Evolutionary conservation across 2,113 vertebrate species (phyloP).

Genomic region (Oceanites oceanicus): DNA sequence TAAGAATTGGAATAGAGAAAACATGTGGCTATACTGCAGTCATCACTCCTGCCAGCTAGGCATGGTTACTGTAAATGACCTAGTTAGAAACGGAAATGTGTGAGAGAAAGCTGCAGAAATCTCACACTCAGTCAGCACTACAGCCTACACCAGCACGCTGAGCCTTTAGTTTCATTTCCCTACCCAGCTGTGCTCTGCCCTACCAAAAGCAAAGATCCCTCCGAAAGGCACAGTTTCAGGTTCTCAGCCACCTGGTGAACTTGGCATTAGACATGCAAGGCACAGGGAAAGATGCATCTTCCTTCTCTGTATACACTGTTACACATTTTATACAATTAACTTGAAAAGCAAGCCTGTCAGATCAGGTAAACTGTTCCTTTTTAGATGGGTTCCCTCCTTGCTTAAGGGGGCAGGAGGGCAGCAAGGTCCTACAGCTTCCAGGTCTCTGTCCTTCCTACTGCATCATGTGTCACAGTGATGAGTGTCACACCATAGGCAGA

Average conservation of each 20-base stretch:
- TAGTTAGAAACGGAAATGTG: not conserved
- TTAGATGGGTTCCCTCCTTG: not conserved
- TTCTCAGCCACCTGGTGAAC: not conserved
- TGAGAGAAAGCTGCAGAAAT: not conserved
- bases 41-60: not conserved
- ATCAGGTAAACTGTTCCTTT: not conserved
- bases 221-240: rapidly evolving
- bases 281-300: not conserved
- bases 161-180: not conserved
- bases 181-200: not conserved
- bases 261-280: not conserved
- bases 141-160: not conserved
- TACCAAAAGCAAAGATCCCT: not conserved
- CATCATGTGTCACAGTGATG: not conserved
- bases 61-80: not conserved
- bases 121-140: not conserved
- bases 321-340: not conserved
- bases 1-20: not conserved
- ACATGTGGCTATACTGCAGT: not conserved
- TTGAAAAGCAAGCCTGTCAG: not conserved
- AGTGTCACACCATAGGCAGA: not conserved
- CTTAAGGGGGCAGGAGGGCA: not conserved
- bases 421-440: not conserved
- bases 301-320: not conserved
- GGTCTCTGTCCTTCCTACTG: not conserved